Evolutionary conservation across 2,888 invertebrate genomes (phyloP).

Genomic region (Eilema depressum): DNA sequence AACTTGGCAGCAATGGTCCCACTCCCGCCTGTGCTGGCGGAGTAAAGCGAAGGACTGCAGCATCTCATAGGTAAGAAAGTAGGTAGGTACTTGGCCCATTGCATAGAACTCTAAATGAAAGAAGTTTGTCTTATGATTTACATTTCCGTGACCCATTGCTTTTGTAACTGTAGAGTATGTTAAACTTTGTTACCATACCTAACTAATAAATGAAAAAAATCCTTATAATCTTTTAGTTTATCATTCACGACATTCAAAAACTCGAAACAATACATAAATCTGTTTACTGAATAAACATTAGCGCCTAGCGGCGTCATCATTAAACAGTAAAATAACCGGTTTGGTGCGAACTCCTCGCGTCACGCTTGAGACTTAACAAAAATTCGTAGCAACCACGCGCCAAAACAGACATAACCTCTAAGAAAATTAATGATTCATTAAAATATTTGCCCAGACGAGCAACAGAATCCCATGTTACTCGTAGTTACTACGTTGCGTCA

Average conservation of each 20-base stretch:
- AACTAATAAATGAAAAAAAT: not conserved
- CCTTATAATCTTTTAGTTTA: not conserved
- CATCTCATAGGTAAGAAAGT: too few species aligned
- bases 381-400: not conserved
- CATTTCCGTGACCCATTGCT: too few species aligned
- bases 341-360: conserved; percentile 3
- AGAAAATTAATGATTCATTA: conserved; percentile 11
- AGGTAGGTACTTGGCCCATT: too few species aligned
- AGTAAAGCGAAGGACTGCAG: not conserved
- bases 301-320: not conserved
- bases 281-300: not conserved
- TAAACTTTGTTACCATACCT: not conserved
- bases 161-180: not conserved
- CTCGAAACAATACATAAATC: not conserved
- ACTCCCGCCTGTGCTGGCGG: not conserved
- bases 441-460: conserved; percentile 14
- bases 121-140: too few species aligned
- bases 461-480: conserved; percentile 19
- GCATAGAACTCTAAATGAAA: too few species aligned
- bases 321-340: conserved; percentile 1
- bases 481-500: conserved; percentile 9
- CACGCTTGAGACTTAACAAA: not conserved
- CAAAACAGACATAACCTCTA: not conserved
- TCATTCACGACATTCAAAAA: not conserved
- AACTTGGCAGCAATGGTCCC: not conserved